Conservation (phyloP, 1,140 invertebrate genomes). For the Stenopsyche tienmushanensis region DNA sequence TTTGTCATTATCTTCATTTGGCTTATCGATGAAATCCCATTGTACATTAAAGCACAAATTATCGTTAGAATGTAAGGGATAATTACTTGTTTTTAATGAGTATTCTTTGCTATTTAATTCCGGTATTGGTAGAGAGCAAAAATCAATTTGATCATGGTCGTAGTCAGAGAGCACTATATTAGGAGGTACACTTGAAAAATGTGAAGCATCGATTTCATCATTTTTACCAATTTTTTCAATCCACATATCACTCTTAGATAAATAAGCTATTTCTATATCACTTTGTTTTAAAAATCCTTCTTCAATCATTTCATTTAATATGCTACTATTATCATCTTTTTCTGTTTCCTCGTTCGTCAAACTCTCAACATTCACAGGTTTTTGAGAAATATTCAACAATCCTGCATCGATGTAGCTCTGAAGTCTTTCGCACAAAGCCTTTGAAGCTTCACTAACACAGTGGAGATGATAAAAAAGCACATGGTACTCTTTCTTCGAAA, state of each 20-base stretch:
- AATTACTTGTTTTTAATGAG: too few species aligned
- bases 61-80: constrained; percentile 42
- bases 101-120: too few species aligned
- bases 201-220: constrained; percentile 12
- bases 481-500: constrained; percentile 53
- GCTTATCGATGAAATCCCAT: constrained; percentile 53
- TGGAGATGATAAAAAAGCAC: constrained; percentile 53
- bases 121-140: constrained; percentile 43
- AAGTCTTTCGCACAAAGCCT: constrained; percentile 51
- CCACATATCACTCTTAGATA: too few species aligned
- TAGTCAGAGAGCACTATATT: constrained; percentile 43
- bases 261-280: constrained; percentile 49
- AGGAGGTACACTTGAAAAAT: neutral
- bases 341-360: constrained; percentile 29
- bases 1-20: constrained; percentile 40
- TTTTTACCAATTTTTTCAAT: neutral
- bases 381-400: constrained; percentile 46
- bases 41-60: constrained; percentile 55
- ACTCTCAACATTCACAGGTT: too few species aligned
- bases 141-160: constrained; percentile 46
- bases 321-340: constrained; percentile 43
- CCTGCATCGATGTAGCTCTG: constrained; percentile 55
- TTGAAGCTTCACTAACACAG: constrained; percentile 54
- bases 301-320: constrained; percentile 51
- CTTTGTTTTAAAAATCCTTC: constrained; percentile 52